phyloP scores from a whole-genome alignment of 2,113 vertebrate genomes.

The Psittacula cyanocephala region DNA sequence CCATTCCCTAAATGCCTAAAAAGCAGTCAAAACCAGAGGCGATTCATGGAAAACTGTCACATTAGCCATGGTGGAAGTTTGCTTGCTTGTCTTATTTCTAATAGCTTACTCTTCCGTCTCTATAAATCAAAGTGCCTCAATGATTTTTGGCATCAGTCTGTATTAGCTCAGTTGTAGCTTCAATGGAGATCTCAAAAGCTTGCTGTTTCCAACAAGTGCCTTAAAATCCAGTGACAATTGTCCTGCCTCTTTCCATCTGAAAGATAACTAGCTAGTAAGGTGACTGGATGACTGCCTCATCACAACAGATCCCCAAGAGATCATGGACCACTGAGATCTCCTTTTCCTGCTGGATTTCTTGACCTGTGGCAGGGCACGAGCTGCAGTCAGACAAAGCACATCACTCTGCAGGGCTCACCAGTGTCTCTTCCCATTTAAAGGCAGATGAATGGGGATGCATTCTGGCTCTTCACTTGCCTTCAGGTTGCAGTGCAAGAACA shows the following conservation, averaged over 20 bases:
- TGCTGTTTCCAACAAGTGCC: background rate
- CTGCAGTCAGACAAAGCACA: background rate
- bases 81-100: background rate
- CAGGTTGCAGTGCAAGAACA: background rate
- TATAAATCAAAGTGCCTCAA: background rate
- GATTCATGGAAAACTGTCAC: background rate
- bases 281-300: background rate
- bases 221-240: background rate
- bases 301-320: background rate
- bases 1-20: background rate
- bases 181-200: background rate
- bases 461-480: background rate
- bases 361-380: background rate
- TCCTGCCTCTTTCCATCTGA: background rate
- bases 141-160: background rate
- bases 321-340: background rate
- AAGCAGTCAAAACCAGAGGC: background rate
- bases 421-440: background rate
- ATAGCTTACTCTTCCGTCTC: background rate
- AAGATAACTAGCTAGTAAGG: background rate
- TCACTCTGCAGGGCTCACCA: background rate
- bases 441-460: background rate
- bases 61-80: background rate
- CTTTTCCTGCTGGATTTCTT: background rate
- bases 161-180: background rate